Evolutionary conservation across 1,140 invertebrate genomes (phyloP).

Genomic region (Stenopsyche tienmushanensis): DNA sequence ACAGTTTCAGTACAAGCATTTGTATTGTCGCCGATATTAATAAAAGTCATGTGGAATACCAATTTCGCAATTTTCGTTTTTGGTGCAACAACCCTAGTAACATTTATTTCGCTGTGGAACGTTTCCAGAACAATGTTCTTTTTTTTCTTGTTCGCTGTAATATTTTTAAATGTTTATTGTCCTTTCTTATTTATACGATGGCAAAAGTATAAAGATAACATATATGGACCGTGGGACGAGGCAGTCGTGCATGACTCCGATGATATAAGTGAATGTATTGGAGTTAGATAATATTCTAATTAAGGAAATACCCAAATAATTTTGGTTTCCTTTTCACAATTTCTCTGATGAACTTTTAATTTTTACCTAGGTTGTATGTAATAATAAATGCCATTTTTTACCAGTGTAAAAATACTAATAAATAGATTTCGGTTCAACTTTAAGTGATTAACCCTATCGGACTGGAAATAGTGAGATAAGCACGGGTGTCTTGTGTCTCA

Average conservation of each 20-base stretch:
- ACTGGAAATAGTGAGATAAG: too few species aligned
- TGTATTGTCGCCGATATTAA: constrained; percentile 82
- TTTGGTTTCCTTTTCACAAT: too few species aligned
- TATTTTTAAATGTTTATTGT: constrained; percentile 72
- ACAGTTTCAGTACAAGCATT: constrained; percentile 85
- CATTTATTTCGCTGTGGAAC: constrained; percentile 56
- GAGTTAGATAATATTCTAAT: too few species aligned
- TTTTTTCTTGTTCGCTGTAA: constrained; percentile 62
- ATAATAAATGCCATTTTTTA: too few species aligned
- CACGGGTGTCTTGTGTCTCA: too few species aligned
- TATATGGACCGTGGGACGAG: constrained; percentile 95
- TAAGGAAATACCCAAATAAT: too few species aligned
- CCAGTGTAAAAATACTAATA: too few species aligned
- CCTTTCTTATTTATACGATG: constrained; percentile 78
- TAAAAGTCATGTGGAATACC: constrained; percentile 59
- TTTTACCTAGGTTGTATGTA: too few species aligned
- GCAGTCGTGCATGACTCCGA: constrained; percentile 68
- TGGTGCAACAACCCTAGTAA: constrained; percentile 47
- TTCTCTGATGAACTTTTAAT: too few species aligned
- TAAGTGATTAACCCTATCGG: too few species aligned
- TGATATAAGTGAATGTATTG: constrained; percentile 49
- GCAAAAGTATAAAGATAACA: constrained; percentile 89
- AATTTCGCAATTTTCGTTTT: constrained; percentile 45
- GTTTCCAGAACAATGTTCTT: constrained; percentile 60
- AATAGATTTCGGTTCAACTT: too few species aligned